Percentiles rank a stretch among this genome's conserved stretches.
Conservation (phyloP, 1,140 invertebrate genomes). For the Aricia agestis region DNA sequence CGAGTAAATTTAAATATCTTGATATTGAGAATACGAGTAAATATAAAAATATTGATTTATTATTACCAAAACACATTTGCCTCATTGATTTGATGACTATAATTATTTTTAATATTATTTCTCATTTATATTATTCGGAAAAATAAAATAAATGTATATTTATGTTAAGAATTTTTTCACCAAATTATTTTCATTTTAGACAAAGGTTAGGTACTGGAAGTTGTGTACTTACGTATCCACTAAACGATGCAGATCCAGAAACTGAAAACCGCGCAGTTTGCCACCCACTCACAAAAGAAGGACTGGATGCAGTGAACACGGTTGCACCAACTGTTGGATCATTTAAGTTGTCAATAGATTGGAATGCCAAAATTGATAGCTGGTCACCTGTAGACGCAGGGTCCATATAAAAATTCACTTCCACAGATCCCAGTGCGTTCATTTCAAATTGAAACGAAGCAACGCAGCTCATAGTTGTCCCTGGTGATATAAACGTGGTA, state of each 20-base stretch:
- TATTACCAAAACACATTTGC: too few relatives aligned
- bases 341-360: background rate
- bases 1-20: too few relatives aligned
- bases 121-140: too few relatives aligned
- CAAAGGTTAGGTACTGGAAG: background rate
- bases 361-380: conserved; percentile 13
- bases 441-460: conserved; percentile 16
- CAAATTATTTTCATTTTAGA: background rate
- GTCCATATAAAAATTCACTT: conserved; percentile 17
- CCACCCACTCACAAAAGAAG: conserved; percentile 19
- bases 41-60: too few relatives aligned
- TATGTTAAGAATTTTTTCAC: too few relatives aligned
- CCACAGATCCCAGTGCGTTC: conserved; percentile 1
- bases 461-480: conserved; percentile 9
- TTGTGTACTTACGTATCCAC: conserved; percentile 16
- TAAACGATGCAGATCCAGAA: conserved; percentile 8
- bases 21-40: too few relatives aligned
- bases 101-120: too few relatives aligned
- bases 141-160: too few relatives aligned
- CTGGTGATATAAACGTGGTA: background rate
- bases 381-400: conserved; percentile 5
- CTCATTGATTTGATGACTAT: too few relatives aligned
- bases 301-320: background rate
- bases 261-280: conserved; percentile 10
- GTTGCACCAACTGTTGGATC: conserved; percentile 13